These are phyloP conservation scores for Diglossa brunneiventris DNA, from an alignment of 2,113 vertebrate genomes.

Conservation along the genomic window DNA sequence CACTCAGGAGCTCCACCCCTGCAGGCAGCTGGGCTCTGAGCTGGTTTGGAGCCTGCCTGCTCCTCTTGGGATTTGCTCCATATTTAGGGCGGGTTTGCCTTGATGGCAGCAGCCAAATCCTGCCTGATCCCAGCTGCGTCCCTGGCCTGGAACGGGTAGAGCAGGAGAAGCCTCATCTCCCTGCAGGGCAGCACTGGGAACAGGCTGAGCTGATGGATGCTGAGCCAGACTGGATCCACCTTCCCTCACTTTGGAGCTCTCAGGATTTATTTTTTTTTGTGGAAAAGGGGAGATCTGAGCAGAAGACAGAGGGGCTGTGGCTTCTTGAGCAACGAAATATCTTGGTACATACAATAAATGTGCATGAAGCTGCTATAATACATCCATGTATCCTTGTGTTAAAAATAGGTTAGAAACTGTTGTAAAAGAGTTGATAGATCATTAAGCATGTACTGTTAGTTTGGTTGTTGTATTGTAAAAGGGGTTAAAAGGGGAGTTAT, in stretches of 20 bases:
- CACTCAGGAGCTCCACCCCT: neutral
- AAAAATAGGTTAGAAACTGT: too few relatives aligned
- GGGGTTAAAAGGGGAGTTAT: too few relatives aligned
- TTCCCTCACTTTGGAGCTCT: neutral
- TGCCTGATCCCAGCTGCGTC: neutral
- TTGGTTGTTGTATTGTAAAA: too few relatives aligned
- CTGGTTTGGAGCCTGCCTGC: neutral
- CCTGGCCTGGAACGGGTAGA: neutral
- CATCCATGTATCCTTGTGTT: too few relatives aligned
- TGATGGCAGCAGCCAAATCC: neutral
- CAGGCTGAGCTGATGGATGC: neutral
- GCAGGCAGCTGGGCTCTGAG: neutral
- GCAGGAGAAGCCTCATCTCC: neutral
- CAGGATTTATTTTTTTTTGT: neutral
- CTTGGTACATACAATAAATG: neutral
- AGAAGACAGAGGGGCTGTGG: neutral
- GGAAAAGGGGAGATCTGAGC: neutral
- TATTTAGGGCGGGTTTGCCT: neutral
- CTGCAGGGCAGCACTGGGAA: rapidly evolving
- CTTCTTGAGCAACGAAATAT: neutral
- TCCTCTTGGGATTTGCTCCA: neutral
- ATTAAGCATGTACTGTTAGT: too few relatives aligned
- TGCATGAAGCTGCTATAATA: neutral
- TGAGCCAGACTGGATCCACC: neutral
- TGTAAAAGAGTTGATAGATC: too few relatives aligned